phyloP scores from a whole-genome alignment of 2,888 invertebrate genomes.

The Adineta ricciae region DNA sequence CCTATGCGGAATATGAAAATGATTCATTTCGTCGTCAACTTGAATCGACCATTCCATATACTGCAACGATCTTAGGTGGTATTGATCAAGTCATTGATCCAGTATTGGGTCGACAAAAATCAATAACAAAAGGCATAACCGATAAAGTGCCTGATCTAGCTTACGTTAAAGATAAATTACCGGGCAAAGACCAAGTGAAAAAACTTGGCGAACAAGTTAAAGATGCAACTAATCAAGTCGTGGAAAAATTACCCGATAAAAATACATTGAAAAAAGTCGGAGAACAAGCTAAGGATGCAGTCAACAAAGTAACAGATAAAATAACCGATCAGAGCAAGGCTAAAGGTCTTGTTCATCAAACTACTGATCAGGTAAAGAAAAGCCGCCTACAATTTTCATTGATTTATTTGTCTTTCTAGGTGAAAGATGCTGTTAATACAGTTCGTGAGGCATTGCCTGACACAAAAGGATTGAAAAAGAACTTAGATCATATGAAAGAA shows the following conservation, averaged over 20 bases:
- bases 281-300: background rate
- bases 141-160: background rate
- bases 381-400: background rate
- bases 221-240: background rate
- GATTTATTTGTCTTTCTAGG: background rate
- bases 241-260: background rate
- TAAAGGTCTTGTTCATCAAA: background rate
- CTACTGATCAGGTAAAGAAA: background rate
- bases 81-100: constrained; percentile 6
- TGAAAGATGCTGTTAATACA: background rate
- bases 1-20: constrained; percentile 11
- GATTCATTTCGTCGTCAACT: background rate
- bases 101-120: background rate
- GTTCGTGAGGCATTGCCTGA: background rate
- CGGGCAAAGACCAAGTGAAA: background rate
- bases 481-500: background rate
- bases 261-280: background rate
- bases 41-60: background rate
- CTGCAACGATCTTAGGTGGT: background rate
- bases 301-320: background rate
- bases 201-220: background rate
- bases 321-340: background rate
- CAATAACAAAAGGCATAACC: background rate
- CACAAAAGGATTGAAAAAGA: background rate
- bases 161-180: background rate